phyloP scores from a whole-genome alignment of 1,140 invertebrate species.

The Hylyphantes graminicola region DNA sequence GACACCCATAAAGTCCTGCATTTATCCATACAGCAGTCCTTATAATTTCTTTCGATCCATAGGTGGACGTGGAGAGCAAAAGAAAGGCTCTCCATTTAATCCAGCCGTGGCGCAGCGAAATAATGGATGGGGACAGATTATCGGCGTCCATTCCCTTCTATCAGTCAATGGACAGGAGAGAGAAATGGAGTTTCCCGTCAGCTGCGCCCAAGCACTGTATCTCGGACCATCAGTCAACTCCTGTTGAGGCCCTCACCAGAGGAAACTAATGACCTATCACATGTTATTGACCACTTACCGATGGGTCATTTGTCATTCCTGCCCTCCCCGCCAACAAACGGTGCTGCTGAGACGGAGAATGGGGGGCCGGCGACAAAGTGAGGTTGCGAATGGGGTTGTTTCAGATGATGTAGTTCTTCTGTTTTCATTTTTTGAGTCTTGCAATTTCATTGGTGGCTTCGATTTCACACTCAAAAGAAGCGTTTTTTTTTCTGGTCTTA shows the following conservation, averaged over 20 bases:
- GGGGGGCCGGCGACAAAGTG: conserved; percentile 2
- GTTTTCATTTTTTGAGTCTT: not conserved
- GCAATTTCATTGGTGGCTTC: too few species aligned
- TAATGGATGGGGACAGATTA: conserved; percentile 59
- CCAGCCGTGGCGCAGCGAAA: conserved; percentile 27
- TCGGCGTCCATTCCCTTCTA: conserved; percentile 50
- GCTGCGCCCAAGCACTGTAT: conserved; percentile 54
- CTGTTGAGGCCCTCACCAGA: conserved; percentile 54
- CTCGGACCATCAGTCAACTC: conserved; percentile 55
- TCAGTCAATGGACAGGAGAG: conserved; percentile 29
- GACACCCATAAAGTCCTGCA: not conserved
- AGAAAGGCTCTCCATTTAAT: conserved; percentile 28
- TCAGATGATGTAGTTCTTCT: too few species aligned
- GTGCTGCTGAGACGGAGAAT: not conserved
- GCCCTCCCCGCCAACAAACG: conserved; percentile 6
- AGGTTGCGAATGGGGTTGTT: not conserved
- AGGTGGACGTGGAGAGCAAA: too few species aligned
- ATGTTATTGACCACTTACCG: conserved; percentile 61
- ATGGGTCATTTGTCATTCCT: conserved; percentile 61
- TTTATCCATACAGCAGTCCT: too few species aligned
- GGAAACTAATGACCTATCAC: conserved; percentile 61
- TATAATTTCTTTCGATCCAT: too few species aligned
- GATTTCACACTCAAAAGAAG: too few species aligned
- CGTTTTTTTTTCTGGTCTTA: not conserved
- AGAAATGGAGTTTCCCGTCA: conserved; percentile 48